Evolutionary conservation across 2,888 invertebrate genomes (phyloP).

Genomic region (Spodoptera picta): DNA sequence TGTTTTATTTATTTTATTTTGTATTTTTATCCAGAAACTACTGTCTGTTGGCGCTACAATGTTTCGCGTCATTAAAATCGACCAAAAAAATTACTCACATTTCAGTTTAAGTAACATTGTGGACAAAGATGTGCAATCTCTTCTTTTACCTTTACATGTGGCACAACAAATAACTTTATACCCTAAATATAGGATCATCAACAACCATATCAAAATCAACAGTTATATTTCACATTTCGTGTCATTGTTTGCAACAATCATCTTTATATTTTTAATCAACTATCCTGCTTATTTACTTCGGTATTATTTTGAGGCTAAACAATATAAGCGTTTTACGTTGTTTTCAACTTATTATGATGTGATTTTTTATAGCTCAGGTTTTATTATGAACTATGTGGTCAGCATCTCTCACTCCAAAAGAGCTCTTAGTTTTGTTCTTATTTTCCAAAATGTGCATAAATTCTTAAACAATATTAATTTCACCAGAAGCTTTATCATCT

Average conservation of each 20-base stretch:
- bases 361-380: not conserved
- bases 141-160: slow-evolving; percentile 34
- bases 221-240: not conserved
- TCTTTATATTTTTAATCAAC: not conserved
- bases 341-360: not conserved
- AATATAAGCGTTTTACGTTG: not conserved
- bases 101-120: slow-evolving; percentile 17
- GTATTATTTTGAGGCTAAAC: not conserved
- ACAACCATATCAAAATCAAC: slow-evolving; percentile 39
- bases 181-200: slow-evolving; percentile 36
- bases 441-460: not conserved
- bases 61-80: too few species aligned
- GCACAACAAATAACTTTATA: slow-evolving; percentile 21
- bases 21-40: too few species aligned
- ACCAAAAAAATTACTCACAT: not conserved
- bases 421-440: not conserved
- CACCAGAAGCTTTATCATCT: not conserved
- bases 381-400: not conserved
- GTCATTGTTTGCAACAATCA: slow-evolving; percentile 1
- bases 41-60: too few species aligned
- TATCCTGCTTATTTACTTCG: not conserved
- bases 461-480: not conserved
- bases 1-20: too few species aligned
- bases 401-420: not conserved
- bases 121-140: slow-evolving; percentile 34